Evolutionary conservation across 2,888 invertebrate genomes (phyloP), one percentile per base, ranked within the genome.

Genomic region (Homarus gammarus): DNA sequence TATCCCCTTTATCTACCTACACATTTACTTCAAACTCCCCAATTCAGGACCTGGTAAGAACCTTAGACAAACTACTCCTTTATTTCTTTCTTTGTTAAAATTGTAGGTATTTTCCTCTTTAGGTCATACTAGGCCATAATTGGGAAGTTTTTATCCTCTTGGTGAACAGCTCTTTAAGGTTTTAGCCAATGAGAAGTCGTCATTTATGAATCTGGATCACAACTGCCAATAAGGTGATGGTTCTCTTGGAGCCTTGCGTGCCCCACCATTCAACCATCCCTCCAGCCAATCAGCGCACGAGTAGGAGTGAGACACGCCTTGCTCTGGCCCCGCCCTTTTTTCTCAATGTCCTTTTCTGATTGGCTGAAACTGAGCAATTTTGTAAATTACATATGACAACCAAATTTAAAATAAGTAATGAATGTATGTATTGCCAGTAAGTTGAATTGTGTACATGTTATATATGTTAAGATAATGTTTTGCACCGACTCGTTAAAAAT

Each of bases 401-500:
- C 83, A 77, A 73, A 72, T 84, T 70, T 78, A 68, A 84, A 77
- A 68, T 88, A 77, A 61, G 64, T 84, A 83, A 49, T 89, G 88
- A 89, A 75, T 84, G 88, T 89, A 84, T 89, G 88, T 89, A 88
- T 82, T 83, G 87, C 68, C 83, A 83, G 87, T 88, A 75, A 77
- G 87, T 83, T 77, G 88, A 70, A 84, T 70, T 89, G 88, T 89
- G 88, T 89, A 89, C 83, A 84, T 89, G 88, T 88, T 88, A 88
- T 88, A 83, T 75, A 83, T 44, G 75, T 84, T 89, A 84, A 83
- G 56, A 84, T 78, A 68, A 83, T 89, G 88, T 89, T 89, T 83
- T 89, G 83, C 84, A 84, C 84, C 51, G 84, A 89, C 83, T 83
- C 83, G 84, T 78, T 88, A 73, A 81, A 61, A 82, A 56, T 64